These are phyloP conservation scores for Hydroisotoma schaefferi DNA, from an alignment of 2,888 invertebrate genomes.

Conservation along the genomic window DNA sequence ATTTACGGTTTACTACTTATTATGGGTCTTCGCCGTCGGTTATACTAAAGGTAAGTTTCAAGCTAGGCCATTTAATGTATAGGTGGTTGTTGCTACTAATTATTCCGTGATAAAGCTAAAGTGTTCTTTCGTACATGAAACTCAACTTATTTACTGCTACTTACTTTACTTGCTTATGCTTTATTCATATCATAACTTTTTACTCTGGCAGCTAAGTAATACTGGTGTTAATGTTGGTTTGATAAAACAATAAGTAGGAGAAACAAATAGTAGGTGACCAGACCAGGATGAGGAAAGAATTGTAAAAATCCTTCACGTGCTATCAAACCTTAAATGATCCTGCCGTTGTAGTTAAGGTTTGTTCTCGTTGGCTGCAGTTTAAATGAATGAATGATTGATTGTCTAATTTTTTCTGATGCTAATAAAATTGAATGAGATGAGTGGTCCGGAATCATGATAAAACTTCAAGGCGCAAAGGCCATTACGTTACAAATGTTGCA, in stretches of 20 bases:
- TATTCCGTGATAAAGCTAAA: not conserved
- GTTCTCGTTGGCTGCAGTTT: not conserved
- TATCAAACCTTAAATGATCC: not conserved
- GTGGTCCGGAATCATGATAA: slow-evolving; percentile 8
- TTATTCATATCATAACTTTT: too few species aligned
- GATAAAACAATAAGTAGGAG: not conserved
- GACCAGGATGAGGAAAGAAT: slow-evolving; percentile 15
- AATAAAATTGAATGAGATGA: slow-evolving; percentile 15
- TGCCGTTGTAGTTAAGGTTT: slow-evolving; percentile 1
- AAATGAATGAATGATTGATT: slow-evolving; percentile 11
- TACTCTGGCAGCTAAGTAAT: too few species aligned
- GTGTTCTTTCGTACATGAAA: too few species aligned
- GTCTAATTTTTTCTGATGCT: slow-evolving; percentile 13
- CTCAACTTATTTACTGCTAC: too few species aligned
- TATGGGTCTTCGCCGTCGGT: too few species aligned
- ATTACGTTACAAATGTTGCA: slow-evolving; percentile 1
- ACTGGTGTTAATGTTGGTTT: too few species aligned
- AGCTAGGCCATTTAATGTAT: too few species aligned
- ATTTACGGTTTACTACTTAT: too few species aligned
- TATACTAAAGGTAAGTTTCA: too few species aligned
- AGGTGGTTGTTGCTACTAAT: too few species aligned
- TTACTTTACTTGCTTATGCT: too few species aligned
- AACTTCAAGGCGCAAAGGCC: slow-evolving; percentile 8
- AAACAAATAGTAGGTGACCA: slow-evolving; percentile 12
- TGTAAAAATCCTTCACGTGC: slow-evolving; percentile 15